Conservation (phyloP, 2,888 invertebrate species). For the Latheticus oryzae region DNA sequence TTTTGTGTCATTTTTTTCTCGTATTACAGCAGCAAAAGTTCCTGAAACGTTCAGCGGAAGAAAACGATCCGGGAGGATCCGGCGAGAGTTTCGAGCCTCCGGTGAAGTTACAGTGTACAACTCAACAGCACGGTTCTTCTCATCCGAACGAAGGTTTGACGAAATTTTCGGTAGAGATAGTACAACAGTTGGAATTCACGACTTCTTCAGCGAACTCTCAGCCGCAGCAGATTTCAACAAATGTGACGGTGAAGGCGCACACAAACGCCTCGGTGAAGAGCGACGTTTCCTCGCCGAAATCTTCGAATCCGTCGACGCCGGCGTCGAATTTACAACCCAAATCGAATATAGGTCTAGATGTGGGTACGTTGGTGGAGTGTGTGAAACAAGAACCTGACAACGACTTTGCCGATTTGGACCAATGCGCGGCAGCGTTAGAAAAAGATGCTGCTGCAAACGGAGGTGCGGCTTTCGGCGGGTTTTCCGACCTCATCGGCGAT, state of each 20-base stretch:
- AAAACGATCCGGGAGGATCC: constrained; percentile 68
- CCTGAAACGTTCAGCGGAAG: constrained; percentile 78
- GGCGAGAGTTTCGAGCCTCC: constrained; percentile 77
- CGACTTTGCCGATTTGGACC: constrained; percentile 87
- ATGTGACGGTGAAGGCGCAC: constrained; percentile 88
- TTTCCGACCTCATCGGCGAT: constrained; percentile 85
- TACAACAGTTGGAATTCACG: constrained; percentile 91
- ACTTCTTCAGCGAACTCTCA: constrained; percentile 88
- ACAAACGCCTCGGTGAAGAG: constrained; percentile 77
- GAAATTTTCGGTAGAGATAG: constrained; percentile 93
- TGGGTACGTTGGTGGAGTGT: constrained; percentile 81
- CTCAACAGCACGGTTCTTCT: constrained; percentile 65
- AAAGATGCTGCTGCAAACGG: constrained; percentile 82
- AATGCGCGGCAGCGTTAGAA: constrained; percentile 86
- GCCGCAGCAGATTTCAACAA: constrained; percentile 90
- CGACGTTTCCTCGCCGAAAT: constrained; percentile 69
- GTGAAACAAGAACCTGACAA: constrained; percentile 76
- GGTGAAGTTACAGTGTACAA: constrained; percentile 78
- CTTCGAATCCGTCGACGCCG: constrained; percentile 66
- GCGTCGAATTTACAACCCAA: constrained; percentile 61
- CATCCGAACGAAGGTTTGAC: constrained; percentile 69
- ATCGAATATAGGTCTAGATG: constrained; percentile 65
- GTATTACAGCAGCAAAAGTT: constrained; percentile 85
- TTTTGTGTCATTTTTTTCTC: too few relatives aligned
- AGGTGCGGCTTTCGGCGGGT: constrained; percentile 79